Evolutionary conservation across 2,888 invertebrate species (phyloP).

Genomic region (Unio pictorum): DNA sequence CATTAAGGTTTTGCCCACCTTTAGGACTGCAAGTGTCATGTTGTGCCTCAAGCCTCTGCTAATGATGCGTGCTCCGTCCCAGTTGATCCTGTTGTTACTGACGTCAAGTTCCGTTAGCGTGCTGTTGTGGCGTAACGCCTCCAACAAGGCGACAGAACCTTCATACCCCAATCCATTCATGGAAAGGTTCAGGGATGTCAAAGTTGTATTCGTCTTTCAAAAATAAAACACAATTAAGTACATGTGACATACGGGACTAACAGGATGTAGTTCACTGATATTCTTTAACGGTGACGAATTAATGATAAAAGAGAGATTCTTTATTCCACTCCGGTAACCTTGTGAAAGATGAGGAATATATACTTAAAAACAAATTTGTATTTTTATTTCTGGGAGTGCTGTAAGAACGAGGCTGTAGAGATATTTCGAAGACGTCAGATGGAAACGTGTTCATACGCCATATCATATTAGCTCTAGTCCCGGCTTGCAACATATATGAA

Average conservation of each 20-base stretch:
- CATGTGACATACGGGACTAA: not conserved
- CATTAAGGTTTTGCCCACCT: constrained; percentile 20
- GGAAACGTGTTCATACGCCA: too few relatives aligned
- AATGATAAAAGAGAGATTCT: too few relatives aligned
- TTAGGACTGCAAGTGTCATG: constrained; percentile 37
- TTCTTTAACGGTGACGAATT: not conserved
- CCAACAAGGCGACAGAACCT: constrained; percentile 51
- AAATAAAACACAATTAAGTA: not conserved
- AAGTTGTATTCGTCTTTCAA: constrained; percentile 40
- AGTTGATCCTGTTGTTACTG: constrained; percentile 51
- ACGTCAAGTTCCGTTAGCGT: constrained; percentile 45
- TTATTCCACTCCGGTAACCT: not conserved
- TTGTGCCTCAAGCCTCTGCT: constrained; percentile 49
- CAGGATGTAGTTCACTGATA: not conserved
- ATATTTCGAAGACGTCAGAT: too few relatives aligned
- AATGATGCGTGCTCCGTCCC: constrained; percentile 47
- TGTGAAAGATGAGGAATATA: too few relatives aligned
- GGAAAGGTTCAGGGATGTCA: constrained; percentile 43
- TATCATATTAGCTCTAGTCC: too few relatives aligned
- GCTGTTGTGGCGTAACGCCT: constrained; percentile 45
- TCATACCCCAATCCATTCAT: constrained; percentile 62
- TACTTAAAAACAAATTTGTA: too few relatives aligned
- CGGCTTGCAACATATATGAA: too few relatives aligned
- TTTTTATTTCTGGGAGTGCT: too few relatives aligned
- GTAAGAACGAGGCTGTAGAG: too few relatives aligned